phyloP scores from a whole-genome alignment of 2,113 vertebrate species.

The Chionis minor region DNA sequence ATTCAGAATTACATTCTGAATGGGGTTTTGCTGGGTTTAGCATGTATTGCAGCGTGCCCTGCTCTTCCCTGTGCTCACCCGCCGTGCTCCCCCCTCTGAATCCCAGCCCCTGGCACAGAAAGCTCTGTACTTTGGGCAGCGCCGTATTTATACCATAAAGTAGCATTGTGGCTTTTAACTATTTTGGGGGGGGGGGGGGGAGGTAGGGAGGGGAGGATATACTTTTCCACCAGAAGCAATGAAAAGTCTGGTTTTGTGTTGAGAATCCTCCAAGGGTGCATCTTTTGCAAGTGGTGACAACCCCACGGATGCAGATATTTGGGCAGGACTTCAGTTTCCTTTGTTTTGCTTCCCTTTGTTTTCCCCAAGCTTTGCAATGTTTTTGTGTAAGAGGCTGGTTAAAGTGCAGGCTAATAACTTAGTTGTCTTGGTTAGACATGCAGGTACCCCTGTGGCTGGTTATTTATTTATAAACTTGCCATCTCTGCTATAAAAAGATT shows the following conservation, averaged over 20 bases:
- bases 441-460: neutral
- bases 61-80: too few species aligned
- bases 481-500: conserved; percentile 68
- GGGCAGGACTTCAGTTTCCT: neutral
- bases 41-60: fast-evolving
- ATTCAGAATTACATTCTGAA: too few species aligned
- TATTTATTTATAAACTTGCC: conserved; percentile 60
- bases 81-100: neutral
- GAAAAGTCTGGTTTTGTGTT: neutral
- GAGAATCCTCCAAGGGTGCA: fast-evolving
- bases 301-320: fast-evolving
- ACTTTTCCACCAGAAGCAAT: neutral
- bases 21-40: neutral
- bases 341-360: neutral
- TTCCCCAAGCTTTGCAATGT: neutral
- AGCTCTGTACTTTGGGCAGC: neutral
- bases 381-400: neutral
- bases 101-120: too few species aligned
- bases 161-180: neutral
- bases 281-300: fast-evolving
- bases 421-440: neutral
- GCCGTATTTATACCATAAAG: neutral
- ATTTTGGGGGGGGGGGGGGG: fast-evolving
- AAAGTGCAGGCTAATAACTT: neutral
- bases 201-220: too few species aligned